Evolutionary conservation across 2,888 invertebrate genomes (phyloP).

Genomic region (Tipula lateralis): DNA sequence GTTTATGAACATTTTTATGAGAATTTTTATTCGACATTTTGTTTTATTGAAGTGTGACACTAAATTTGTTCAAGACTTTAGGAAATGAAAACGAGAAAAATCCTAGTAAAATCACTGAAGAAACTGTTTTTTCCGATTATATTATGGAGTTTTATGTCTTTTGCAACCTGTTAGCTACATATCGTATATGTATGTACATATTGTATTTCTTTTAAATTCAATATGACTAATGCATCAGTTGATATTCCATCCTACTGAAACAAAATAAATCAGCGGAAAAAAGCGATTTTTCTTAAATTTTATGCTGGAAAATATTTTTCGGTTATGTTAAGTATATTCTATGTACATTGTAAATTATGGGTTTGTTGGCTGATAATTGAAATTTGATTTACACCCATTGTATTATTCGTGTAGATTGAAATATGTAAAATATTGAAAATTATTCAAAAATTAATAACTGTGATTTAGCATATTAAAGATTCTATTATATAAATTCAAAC

Average conservation of each 20-base stretch:
- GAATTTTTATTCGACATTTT: background rate
- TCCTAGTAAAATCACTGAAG: background rate
- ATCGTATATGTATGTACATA: background rate
- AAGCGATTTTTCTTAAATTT: background rate
- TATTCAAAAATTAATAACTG: background rate
- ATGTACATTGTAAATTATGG: background rate
- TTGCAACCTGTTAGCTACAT: background rate
- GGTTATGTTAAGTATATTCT: background rate
- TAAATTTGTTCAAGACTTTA: background rate
- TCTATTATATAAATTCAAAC: too few relatives aligned
- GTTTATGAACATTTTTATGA: background rate
- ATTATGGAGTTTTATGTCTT: background rate
- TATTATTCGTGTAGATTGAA: background rate
- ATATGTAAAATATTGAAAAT: background rate
- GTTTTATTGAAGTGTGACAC: background rate
- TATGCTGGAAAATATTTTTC: background rate
- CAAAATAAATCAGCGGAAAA: background rate
- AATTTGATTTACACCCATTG: background rate
- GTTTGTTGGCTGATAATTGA: background rate
- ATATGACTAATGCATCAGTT: background rate
- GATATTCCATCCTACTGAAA: background rate
- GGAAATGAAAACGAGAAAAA: background rate
- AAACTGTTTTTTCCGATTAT: background rate
- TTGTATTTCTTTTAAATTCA: background rate
- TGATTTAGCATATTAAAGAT: too few relatives aligned